Conservation (phyloP, 2,113 vertebrate genomes). For the Oncorhynchus mykiss region DNA sequence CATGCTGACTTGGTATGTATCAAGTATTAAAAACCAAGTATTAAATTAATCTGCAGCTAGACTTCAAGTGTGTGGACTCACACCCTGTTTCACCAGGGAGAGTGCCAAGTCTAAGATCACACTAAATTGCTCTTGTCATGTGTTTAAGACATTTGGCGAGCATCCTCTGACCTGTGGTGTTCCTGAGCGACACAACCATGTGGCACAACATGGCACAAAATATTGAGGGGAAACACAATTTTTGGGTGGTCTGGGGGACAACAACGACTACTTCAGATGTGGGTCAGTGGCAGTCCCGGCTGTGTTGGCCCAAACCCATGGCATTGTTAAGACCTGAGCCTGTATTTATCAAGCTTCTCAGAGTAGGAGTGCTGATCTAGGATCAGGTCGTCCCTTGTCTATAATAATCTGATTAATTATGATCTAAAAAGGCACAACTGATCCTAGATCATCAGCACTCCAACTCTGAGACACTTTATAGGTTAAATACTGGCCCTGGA, state of each 20-base stretch:
- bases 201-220: constrained; percentile 57
- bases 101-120: constrained; percentile 77
- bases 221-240: constrained; percentile 60
- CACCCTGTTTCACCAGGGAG: constrained; percentile 68
- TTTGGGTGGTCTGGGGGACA: neutral
- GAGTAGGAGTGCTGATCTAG: too few species aligned
- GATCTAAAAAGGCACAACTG: too few species aligned
- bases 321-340: neutral
- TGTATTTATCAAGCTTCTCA: too few species aligned
- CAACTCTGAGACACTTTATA: too few species aligned
- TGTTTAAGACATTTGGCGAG: constrained; percentile 72
- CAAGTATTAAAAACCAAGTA: constrained; percentile 72
- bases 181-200: constrained; percentile 43
- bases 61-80: constrained; percentile 73
- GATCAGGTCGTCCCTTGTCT: too few species aligned
- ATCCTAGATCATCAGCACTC: too few species aligned
- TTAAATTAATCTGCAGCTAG: constrained; percentile 77
- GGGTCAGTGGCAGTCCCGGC: constrained; percentile 5
- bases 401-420: too few species aligned
- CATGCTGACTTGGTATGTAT: constrained; percentile 69
- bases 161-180: constrained; percentile 63
- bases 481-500: too few species aligned
- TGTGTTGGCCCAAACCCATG: constrained; percentile 22
- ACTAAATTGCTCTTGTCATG: constrained; percentile 77
- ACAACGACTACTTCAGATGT: constrained; percentile 36